A percentile compares a stretch with the other conserved stretches of the same genome.
Conservation (phyloP, 2,888 invertebrate species). For the Rhamphomyia laevipes region DNA sequence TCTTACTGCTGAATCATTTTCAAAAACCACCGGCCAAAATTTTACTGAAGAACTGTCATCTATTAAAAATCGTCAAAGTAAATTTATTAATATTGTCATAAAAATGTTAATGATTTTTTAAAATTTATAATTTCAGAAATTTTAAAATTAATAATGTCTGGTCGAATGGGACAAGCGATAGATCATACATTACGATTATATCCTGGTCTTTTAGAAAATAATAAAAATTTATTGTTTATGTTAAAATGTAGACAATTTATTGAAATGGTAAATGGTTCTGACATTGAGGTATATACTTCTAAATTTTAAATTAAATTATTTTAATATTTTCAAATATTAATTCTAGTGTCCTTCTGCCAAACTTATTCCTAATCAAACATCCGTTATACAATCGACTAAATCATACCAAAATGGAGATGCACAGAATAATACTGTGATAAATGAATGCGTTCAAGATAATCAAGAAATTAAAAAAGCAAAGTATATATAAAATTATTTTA, state of each 20-base stretch:
- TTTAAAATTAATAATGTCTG: slow-evolving; percentile 80
- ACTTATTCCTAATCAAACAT: slow-evolving; percentile 53
- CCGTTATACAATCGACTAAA: slow-evolving; percentile 71
- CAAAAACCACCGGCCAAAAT: slow-evolving; percentile 76
- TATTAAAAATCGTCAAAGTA: slow-evolving; percentile 93
- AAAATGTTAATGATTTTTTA: slow-evolving; percentile 58
- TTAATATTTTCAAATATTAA: slow-evolving; percentile 16
- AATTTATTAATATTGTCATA: slow-evolving; percentile 35
- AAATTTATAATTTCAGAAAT: slow-evolving; percentile 54
- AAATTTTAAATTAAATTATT: slow-evolving; percentile 3
- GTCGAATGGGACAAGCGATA: slow-evolving; percentile 92
- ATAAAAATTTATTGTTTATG: slow-evolving; percentile 85
- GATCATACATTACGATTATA: slow-evolving; percentile 78
- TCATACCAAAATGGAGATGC: slow-evolving; percentile 34
- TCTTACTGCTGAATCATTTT: slow-evolving; percentile 91
- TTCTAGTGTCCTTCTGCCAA: slow-evolving; percentile 24
- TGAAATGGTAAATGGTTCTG: slow-evolving; percentile 93
- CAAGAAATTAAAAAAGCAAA: slow-evolving; percentile 45
- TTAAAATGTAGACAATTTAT: slow-evolving; percentile 97
- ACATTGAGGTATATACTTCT: slow-evolving; percentile 48
- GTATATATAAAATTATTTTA: slow-evolving; percentile 2
- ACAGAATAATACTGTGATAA: slow-evolving; percentile 27
- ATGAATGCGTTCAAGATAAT: slow-evolving; percentile 38
- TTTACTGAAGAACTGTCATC: slow-evolving; percentile 87
- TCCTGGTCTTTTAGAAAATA: slow-evolving; percentile 85